These are phyloP conservation scores for Yponomeuta plumbellus DNA, from an alignment of 2,888 invertebrate genomes.

Conservation along the genomic window DNA sequence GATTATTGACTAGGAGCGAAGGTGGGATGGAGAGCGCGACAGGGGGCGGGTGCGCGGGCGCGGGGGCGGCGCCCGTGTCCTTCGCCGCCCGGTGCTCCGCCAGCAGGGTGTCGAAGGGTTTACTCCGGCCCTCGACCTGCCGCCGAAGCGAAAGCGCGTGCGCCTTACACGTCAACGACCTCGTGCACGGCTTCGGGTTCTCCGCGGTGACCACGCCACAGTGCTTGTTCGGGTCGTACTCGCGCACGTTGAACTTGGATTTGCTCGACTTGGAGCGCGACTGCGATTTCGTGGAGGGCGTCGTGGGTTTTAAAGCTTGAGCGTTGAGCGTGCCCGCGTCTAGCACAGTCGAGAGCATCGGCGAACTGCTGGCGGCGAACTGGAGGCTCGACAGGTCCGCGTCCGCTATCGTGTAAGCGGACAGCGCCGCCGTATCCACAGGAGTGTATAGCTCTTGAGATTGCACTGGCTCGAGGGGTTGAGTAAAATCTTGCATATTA, in stretches of 20 bases:
- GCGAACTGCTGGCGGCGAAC: conserved; percentile 57
- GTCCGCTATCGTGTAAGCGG: conserved; percentile 51
- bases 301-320: conserved; percentile 38
- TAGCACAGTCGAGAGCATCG: conserved; percentile 44
- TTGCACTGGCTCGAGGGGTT: conserved; percentile 45
- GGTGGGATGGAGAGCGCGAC: conserved; percentile 25
- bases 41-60: conserved; percentile 33
- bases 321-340: conserved; percentile 36
- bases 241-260: conserved; percentile 73
- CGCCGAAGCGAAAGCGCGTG: conserved; percentile 82
- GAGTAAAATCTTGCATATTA: conserved; percentile 67
- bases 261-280: conserved; percentile 55
- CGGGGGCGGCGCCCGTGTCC: conserved; percentile 54
- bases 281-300: conserved; percentile 36
- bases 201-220: conserved; percentile 86
- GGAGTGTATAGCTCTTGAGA: conserved; percentile 53
- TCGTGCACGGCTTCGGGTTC: conserved; percentile 83
- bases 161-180: conserved; percentile 85
- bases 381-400: conserved; percentile 52
- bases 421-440: conserved; percentile 38
- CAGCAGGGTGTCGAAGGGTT: conserved; percentile 84
- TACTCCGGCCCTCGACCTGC: conserved; percentile 82
- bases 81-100: conserved; percentile 83
- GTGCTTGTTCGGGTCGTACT: conserved; percentile 89
- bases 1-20: conserved; percentile 54